Evolutionary conservation across 2,113 vertebrate species (phyloP).

Genomic region (Apaloderma vittatum): DNA sequence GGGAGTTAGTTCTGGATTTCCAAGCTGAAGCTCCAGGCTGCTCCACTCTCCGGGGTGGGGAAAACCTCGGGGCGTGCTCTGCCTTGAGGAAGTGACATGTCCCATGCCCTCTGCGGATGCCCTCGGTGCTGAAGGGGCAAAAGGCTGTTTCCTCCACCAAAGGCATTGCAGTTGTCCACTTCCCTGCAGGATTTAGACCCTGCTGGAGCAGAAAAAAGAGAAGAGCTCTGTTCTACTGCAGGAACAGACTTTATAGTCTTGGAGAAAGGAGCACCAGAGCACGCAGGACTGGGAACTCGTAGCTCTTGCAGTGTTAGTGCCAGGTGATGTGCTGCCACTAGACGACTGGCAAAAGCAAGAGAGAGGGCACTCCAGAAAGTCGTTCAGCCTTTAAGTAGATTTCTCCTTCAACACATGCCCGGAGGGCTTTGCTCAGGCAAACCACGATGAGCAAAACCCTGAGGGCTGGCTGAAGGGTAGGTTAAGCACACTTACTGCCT

Average conservation of each 20-base stretch:
- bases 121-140: not conserved
- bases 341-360: not conserved
- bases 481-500: not conserved
- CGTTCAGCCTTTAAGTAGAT: not conserved
- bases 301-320: not conserved
- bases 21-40: not conserved
- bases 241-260: too few species aligned
- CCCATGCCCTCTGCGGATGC: not conserved
- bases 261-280: not conserved
- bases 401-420: not conserved
- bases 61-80: rapidly evolving
- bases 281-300: rapidly evolving
- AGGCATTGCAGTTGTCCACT: rapidly evolving
- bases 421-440: not conserved
- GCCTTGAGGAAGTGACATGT: rapidly evolving
- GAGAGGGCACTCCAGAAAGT: not conserved
- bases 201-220: not conserved
- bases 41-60: rapidly evolving
- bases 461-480: not conserved
- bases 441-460: not conserved
- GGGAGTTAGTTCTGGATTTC: not conserved
- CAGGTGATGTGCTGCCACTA: not conserved
- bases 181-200: not conserved
- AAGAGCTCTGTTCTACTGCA: too few species aligned
- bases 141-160: not conserved